These are phyloP conservation scores for Teleiodes luculella DNA, from an alignment of 2,888 invertebrate genomes.

Conservation along the genomic window DNA sequence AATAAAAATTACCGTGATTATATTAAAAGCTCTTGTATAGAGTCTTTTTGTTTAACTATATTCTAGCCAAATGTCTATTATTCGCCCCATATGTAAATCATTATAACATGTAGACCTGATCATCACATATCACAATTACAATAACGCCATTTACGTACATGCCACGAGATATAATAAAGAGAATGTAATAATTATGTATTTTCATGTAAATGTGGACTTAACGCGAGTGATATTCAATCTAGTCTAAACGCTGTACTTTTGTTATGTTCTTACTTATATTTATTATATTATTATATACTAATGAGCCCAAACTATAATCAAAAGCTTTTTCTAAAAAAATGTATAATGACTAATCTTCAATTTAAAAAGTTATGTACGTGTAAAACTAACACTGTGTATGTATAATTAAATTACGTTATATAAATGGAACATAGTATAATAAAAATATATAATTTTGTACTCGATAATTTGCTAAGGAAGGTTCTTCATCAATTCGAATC, in stretches of 20 bases:
- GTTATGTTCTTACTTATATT: background rate
- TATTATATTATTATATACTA: background rate
- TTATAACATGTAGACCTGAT: slow-evolving; percentile 35
- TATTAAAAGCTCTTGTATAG: too few relatives aligned
- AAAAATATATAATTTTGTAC: slow-evolving; percentile 55
- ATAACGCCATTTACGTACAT: background rate
- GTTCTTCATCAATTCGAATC: background rate
- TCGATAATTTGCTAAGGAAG: slow-evolving; percentile 31
- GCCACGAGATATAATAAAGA: background rate
- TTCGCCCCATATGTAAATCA: background rate
- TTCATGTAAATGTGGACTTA: background rate
- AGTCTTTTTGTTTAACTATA: too few relatives aligned
- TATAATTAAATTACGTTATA: slow-evolving; percentile 29
- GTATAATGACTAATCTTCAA: background rate
- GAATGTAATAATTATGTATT: slow-evolving; percentile 4
- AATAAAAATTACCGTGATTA: background rate
- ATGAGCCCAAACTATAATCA: background rate
- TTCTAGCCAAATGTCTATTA: too few relatives aligned
- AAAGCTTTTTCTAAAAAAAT: background rate
- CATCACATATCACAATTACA: slow-evolving; percentile 41
- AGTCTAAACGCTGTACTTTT: background rate
- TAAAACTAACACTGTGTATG: background rate
- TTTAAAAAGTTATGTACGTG: background rate
- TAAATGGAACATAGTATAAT: slow-evolving; percentile 19
- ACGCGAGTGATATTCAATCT: background rate